phyloP scores from a whole-genome alignment of 2,113 vertebrate genomes.

The Misgurnus mizolepis region DNA sequence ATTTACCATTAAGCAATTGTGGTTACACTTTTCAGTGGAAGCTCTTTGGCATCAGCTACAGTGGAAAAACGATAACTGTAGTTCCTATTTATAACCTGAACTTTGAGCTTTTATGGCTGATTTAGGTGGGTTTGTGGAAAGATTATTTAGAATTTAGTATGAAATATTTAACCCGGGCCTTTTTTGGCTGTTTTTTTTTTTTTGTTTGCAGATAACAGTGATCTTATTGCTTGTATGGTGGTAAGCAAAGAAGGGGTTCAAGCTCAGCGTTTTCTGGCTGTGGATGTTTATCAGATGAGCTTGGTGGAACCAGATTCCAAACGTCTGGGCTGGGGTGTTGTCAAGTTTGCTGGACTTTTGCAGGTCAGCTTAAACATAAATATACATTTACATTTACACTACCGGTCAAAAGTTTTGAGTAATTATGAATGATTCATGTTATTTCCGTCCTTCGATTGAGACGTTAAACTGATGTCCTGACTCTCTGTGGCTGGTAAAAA shows the following conservation, averaged over 20 bases:
- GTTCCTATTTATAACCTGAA: not conserved
- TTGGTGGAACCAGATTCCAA: slow-evolving; percentile 94
- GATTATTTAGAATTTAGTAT: not conserved
- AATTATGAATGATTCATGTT: no score
- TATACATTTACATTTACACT: no score
- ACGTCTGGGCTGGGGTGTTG: slow-evolving; percentile 95
- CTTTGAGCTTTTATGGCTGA: not conserved
- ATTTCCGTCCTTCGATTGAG: no score
- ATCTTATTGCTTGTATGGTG: slow-evolving; percentile 95
- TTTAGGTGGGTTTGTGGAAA: not conserved
- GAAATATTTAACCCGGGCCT: not conserved
- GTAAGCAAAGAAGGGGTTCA: slow-evolving; percentile 90
- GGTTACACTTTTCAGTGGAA: no score
- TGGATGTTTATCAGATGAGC: slow-evolving; percentile 98
- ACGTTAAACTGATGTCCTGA: no score
- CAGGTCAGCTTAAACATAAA: slow-evolving; percentile 71
- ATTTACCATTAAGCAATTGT: no score
- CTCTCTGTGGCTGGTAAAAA: no score
- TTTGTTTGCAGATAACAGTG: slow-evolving; percentile 87
- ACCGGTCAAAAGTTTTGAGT: no score
- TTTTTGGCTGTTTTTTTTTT: not conserved
- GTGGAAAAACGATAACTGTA: no score
- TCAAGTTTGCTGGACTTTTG: slow-evolving; percentile 95
- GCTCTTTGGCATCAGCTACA: no score
- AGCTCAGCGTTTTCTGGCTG: slow-evolving; percentile 93